Base-by-base conservation (phyloP, 2,888 invertebrate genomes). In the Seira musarum region DNA sequence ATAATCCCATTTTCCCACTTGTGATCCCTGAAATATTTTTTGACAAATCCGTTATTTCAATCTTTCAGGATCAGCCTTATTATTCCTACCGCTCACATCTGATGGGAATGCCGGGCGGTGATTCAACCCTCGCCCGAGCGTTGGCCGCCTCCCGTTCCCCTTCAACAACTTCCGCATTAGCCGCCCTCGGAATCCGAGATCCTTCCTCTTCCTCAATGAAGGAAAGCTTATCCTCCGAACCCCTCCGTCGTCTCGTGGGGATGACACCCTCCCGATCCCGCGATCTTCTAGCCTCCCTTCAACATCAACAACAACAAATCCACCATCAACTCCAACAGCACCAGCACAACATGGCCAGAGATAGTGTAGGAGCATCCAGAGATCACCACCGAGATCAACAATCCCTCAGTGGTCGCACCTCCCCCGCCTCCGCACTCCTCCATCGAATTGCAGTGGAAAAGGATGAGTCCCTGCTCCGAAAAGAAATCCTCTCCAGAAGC, bases 11-110 rank as follows among this genome's bases (percentile, higher is more conserved):
- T n/a, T n/a, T n/a, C n/a, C n/a, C n/a, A n/a, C n/a, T n/a, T n/a
- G n/a, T n/a, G n/a, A n/a, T n/a, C n/a, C n/a, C n/a, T n/a, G n/a
- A n/a, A n/a, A n/a, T n/a, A n/a, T n/a, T n/a, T n/a, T n/a, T n/a
- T n/a, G n/a, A n/a, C n/a, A n/a, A n/a, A n/a, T n/a, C n/a, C n/a
- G n/a, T n/a, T n/a, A n/a, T n/a, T n/a, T n/a, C n/a, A n/a, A n/a
- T n/a, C n/a, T 49, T 40, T n/a, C 68, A 81, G 84, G 78, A 80
- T 74, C 88, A 88, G 77, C 88, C 89, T 77, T 88, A 88, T 85
- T 89, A 88, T 84, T 88, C 89, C 79, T 93, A 93, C 84, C 91
- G 93, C 85, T 91, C 93, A 78, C 93, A 93, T 75, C 89, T 93
- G n/a, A 85, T 81, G 65, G 86, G 85, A 68, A 74, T 85, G 57